Base-by-base conservation (phyloP, 2,797 vertebrate species). In the Anniella stebbinsi region DNA sequence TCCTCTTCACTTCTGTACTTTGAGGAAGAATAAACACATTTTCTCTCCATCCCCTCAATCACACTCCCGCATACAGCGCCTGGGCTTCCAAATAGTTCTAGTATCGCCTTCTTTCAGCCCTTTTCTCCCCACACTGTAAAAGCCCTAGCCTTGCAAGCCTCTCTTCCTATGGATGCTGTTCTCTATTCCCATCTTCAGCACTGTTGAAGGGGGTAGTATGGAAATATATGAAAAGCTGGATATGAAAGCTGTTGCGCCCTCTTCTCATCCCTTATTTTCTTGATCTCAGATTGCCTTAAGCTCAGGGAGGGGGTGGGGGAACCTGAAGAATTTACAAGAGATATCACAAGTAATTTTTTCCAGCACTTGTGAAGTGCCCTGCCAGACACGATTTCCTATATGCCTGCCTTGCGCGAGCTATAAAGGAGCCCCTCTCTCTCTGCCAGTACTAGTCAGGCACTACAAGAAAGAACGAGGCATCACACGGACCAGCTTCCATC, bases 321-420 rank as follows among this genome's bases (percentile, higher is more conserved):
- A 80, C 89, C 88, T 87, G 84, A 60, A 93, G 57, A 92, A 93
- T 25, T 77, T 93, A 87, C 90, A 90, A 89, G 63, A 88, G 90
- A 77, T 90, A 95, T 80, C 88, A 94, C 78, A 93, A 89, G 78
- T 90, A 92, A 94, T 86, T 78, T 87, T 87, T 91, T 18, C 51
- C 48, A 25, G 90, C 91, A 86, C 73, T 90, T 93, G 93, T 92
- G 94, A 94, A 95, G 89, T 15, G 1, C 91, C 92, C 91, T 95
- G 92, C 90, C 83, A 91, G 93, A 92, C 95, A 95, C 87, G 87
- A 92, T 95, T 95, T 94, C 91, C 88, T 95, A 70, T 91, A 77
- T 89, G 86, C 87, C 88, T 92, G 69, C 76, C 88, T 92, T 76
- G 85, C 93, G 93, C 93, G 87, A 73, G 90, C 86, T 89, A 83